Evolutionary conservation across 1,140 invertebrate genomes (phyloP), one percentile per base, ranked within the genome.

Genomic region (Drosophila takahashii): DNA sequence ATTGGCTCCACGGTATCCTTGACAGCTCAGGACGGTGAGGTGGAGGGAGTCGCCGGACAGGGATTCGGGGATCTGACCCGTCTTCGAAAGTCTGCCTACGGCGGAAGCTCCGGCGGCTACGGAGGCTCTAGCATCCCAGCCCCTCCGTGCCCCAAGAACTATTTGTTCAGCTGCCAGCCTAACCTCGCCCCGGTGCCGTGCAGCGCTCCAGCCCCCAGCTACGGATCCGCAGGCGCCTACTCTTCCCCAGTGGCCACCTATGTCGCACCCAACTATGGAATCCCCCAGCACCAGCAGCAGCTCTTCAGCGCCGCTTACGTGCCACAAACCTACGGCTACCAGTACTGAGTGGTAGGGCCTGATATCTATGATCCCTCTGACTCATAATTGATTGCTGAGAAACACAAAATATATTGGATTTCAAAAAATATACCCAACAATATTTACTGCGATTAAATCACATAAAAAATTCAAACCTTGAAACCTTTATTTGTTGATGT

Each of bases 141-240:
- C 48, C 79, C 87, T 47, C 83, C 87, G 15, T 90, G 87, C 79
- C 87, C 87, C 62, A 90, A 87, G 73, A 90, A 90, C 83, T 90
- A 87, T 29, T 52, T 90, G 77, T 90, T 90, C 79, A 90, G 87
- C 83, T 90, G 87, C 76, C 87, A 90, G 70, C 87, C 87, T 51
- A 90, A 83, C 48, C 54, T 90, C 36, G 87, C 87, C 26, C 87
- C 87, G 60, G 87, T 90, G 18, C 87, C 87, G 5, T 90, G 87
- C 83, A 71, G 64, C 32, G 77, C 83, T 13, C 73, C 83, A 37
- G 65, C 86, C 16, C 54, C 75, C 15, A 67, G 77, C 79, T 87
- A 87, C 44, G 85, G 85, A 62, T 89, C 84, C 48, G 71, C 85
- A 42, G 85, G 85, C 26, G 85, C 85, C 52, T 90, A 90, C 81